Conservation (phyloP, 2,797 vertebrate genomes). For the Furcifer pardalis region DNA sequence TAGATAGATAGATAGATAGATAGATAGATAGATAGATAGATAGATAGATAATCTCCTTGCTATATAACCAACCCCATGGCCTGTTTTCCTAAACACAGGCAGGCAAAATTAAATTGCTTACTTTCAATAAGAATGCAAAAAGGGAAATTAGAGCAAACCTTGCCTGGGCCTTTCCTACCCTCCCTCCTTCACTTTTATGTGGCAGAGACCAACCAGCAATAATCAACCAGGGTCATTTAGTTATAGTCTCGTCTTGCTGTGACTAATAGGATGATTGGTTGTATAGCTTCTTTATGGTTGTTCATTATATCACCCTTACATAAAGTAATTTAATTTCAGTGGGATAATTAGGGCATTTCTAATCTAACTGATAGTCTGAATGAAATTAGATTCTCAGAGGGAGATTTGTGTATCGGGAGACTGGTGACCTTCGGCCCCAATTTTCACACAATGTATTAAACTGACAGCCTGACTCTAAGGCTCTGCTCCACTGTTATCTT, state of each 20-base stretch:
- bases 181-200: conserved; percentile 50
- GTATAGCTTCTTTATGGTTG: conserved; percentile 81
- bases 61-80: not conserved
- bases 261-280: conserved; percentile 86
- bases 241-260: conserved; percentile 76
- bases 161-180: conserved; percentile 32
- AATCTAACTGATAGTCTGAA: conserved; percentile 85
- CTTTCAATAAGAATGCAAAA: conserved; percentile 44
- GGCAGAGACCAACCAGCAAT: conserved; percentile 67
- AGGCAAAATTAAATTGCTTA: conserved; percentile 28
- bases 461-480: conserved; percentile 73
- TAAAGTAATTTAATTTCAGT: conserved; percentile 85
- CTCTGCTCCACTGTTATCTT: conserved; percentile 66
- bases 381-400: conserved; percentile 82
- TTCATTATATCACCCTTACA: conserved; percentile 84
- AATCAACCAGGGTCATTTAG: conserved; percentile 76
- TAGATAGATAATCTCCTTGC: not conserved
- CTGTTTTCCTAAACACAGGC: conserved; percentile 7
- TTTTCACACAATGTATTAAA: conserved; percentile 81
- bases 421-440: conserved; percentile 80
- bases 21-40: no score
- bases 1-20: no score
- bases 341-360: conserved; percentile 85
- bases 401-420: conserved; percentile 82
- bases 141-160: conserved; percentile 43